Evolutionary conservation across 2,113 vertebrate species (phyloP).

Genomic region (Oxyura jamaicensis): DNA sequence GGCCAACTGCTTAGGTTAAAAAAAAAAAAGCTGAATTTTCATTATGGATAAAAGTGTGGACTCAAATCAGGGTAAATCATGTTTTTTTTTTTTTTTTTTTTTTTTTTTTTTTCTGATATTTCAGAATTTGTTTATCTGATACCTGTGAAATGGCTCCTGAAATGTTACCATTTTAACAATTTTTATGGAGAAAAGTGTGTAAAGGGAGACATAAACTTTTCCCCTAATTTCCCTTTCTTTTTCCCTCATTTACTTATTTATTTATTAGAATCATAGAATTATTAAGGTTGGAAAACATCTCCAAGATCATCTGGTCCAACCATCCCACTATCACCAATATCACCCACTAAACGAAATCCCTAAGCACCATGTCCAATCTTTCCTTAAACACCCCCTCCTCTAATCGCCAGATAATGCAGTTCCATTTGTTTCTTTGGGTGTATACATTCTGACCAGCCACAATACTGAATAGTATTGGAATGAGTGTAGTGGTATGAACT

Average conservation of each 20-base stretch:
- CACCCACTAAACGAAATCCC: too few species aligned
- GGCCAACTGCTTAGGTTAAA: too few species aligned
- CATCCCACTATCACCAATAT: too few species aligned
- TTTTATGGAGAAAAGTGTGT: background rate
- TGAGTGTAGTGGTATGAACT: background rate
- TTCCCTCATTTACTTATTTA: too few species aligned
- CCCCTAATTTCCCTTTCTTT: background rate
- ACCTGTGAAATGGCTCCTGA: background rate
- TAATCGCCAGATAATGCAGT: background rate
- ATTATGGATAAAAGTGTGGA: background rate
- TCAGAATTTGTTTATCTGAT: background rate
- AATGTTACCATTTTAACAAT: background rate
- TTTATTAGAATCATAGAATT: too few species aligned
- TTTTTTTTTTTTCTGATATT: background rate
- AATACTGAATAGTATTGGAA: background rate
- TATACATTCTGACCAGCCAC: background rate
- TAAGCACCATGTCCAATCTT: too few species aligned
- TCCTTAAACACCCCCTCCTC: background rate
- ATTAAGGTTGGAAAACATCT: too few species aligned
- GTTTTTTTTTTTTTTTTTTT: background rate
- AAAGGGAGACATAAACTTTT: background rate
- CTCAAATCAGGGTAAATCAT: background rate
- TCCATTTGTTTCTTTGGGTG: background rate
- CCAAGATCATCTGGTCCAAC: too few species aligned
- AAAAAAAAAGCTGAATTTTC: background rate